These are phyloP conservation scores for Hippocampus guttulatus DNA, from an alignment of 2,113 vertebrate genomes.

Conservation along the genomic window DNA sequence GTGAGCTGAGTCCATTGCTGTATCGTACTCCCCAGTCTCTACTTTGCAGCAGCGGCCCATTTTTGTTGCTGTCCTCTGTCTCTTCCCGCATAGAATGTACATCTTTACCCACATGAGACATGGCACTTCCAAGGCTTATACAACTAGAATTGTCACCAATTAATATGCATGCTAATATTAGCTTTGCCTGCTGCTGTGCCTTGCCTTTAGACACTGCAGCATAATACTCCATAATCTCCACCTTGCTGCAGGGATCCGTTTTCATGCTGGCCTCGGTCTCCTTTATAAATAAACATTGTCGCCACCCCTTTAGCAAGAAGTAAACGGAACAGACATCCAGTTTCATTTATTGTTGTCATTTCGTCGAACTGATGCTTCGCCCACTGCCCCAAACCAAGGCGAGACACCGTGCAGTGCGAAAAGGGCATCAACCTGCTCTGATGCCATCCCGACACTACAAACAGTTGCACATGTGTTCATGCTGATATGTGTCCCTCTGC, in stretches of 20 bases:
- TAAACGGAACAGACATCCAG: not conserved
- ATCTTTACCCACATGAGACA: too few species aligned
- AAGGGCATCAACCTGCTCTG: not conserved
- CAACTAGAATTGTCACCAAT: too few species aligned
- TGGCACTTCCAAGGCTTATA: too few species aligned
- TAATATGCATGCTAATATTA: not conserved
- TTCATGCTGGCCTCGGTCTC: not conserved
- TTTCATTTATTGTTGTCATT: not conserved
- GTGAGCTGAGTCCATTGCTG: too few species aligned
- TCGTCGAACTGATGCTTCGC: not conserved
- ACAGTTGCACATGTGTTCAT: conserved; percentile 50
- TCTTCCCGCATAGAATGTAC: too few species aligned
- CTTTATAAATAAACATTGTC: not conserved
- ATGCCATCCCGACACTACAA: not conserved
- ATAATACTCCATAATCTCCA: not conserved
- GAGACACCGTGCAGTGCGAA: not conserved
- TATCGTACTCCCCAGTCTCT: too few species aligned
- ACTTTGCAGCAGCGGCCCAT: too few species aligned
- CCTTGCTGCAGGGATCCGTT: not conserved
- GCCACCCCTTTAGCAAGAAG: not conserved
- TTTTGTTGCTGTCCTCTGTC: too few species aligned
- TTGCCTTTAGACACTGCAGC: not conserved
- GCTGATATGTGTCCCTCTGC: conserved; percentile 64
- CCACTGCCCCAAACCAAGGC: not conserved
- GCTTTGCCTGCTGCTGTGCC: not conserved